Evolutionary conservation across 2,888 invertebrate species (phyloP).

Genomic region (Heteromurus nitidus): DNA sequence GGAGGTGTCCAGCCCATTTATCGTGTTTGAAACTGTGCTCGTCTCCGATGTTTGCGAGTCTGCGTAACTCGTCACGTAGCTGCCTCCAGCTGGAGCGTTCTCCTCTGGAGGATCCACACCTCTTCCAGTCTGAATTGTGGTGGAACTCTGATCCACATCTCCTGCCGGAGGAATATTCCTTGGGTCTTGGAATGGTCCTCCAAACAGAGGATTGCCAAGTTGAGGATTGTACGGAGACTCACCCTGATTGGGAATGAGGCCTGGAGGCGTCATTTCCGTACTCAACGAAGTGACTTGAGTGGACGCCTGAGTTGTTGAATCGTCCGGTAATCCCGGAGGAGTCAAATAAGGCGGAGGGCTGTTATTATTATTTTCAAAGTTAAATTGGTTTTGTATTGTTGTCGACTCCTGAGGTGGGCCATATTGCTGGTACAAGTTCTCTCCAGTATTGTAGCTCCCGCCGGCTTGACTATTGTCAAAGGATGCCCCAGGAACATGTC

Average conservation of each 20-base stretch:
- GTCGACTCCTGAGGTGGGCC: constrained; percentile 27
- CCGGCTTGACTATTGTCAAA: constrained; percentile 13
- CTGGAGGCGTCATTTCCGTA: not conserved
- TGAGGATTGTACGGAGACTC: constrained; percentile 31
- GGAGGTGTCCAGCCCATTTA: constrained; percentile 12
- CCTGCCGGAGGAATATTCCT: constrained; percentile 33
- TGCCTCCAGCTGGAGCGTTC: constrained; percentile 35
- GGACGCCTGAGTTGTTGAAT: constrained; percentile 24
- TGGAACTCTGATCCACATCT: constrained; percentile 9
- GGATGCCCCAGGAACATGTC: constrained; percentile 17
- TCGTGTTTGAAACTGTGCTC: not conserved
- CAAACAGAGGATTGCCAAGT: constrained; percentile 27
- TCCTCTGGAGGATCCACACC: constrained; percentile 47
- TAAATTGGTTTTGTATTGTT: not conserved
- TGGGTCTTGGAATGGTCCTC: constrained; percentile 28
- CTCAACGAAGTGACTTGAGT: constrained; percentile 12
- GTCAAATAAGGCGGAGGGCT: constrained; percentile 28
- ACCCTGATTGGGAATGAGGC: too few relatives aligned
- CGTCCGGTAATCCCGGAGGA: constrained; percentile 27
- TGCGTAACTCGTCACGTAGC: not conserved
- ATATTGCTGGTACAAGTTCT: constrained; percentile 23
- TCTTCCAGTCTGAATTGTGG: not conserved
- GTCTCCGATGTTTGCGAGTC: constrained; percentile 37
- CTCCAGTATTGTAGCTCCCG: not conserved
- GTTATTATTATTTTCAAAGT: constrained; percentile 11